Percentiles rank a stretch among this genome's conserved stretches.
These are phyloP conservation scores for Thyatira batis DNA, from an alignment of 2,888 invertebrate genomes.

Conservation along the genomic window DNA sequence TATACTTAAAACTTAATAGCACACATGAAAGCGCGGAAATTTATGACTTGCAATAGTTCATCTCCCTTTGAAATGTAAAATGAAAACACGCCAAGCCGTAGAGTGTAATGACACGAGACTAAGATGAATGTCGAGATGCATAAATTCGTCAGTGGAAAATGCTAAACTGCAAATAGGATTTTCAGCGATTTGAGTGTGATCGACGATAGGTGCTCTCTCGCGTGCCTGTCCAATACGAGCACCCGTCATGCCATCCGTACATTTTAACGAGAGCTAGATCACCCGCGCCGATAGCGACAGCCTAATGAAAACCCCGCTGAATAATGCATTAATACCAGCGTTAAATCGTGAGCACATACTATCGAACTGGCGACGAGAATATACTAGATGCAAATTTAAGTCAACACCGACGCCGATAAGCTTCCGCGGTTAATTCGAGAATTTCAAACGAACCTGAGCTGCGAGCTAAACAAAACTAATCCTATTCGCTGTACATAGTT, in stretches of 20 bases:
- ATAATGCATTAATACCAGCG: slow-evolving; percentile 82
- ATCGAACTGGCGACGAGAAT: slow-evolving; percentile 70
- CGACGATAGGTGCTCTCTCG: slow-evolving; percentile 59
- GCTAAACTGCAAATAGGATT: slow-evolving; percentile 39
- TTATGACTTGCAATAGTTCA: slow-evolving; percentile 13
- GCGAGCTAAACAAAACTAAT: slow-evolving; percentile 50
- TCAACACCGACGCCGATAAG: slow-evolving; percentile 72
- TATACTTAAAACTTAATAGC: slow-evolving; percentile 12
- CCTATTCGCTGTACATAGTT: slow-evolving; percentile 35
- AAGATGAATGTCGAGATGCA: slow-evolving; percentile 34
- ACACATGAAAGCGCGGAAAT: slow-evolving; percentile 14
- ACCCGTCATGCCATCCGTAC: slow-evolving; percentile 80
- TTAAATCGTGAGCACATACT: slow-evolving; percentile 80
- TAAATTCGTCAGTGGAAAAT: slow-evolving; percentile 33
- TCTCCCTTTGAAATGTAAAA: slow-evolving; percentile 12
- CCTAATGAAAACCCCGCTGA: slow-evolving; percentile 81
- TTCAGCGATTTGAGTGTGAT: slow-evolving; percentile 48
- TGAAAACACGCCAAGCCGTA: slow-evolving; percentile 10
- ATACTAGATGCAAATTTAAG: slow-evolving; percentile 78
- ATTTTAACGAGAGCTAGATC: slow-evolving; percentile 81
- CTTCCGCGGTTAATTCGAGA: slow-evolving; percentile 65
- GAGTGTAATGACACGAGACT: neutral
- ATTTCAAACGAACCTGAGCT: slow-evolving; percentile 46
- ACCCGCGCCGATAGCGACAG: slow-evolving; percentile 72
- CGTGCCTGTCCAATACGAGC: slow-evolving; percentile 63